These are phyloP conservation scores for Lanius ludovicianus DNA, from an alignment of 2,113 vertebrate species.

Conservation along the genomic window DNA sequence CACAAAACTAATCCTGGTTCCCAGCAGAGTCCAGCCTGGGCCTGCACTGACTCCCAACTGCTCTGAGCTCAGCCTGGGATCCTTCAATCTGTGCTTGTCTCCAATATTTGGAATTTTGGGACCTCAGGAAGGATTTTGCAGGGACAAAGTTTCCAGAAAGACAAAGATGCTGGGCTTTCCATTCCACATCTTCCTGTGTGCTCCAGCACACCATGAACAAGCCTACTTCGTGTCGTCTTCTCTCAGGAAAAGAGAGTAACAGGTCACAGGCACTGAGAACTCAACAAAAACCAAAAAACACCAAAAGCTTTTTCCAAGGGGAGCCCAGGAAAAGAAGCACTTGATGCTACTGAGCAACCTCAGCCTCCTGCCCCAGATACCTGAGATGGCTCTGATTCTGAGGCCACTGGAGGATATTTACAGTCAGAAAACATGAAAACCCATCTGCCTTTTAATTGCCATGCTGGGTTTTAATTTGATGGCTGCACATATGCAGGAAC, in stretches of 20 bases:
- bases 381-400: neutral
- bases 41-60: neutral
- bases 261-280: neutral
- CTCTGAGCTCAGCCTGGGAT: neutral
- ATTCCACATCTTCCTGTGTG: neutral
- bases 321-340: neutral
- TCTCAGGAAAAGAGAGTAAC: neutral
- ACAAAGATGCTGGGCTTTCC: neutral
- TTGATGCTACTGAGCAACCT: neutral
- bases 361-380: neutral
- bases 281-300: neutral
- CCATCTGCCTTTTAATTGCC: slow-evolving; percentile 43
- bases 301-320: neutral
- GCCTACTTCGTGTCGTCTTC: neutral
- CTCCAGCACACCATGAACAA: neutral
- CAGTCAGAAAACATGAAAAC: neutral
- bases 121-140: neutral
- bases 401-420: slow-evolving; percentile 7
- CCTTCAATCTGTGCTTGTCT: neutral
- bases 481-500: neutral
- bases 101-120: neutral
- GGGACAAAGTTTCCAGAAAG: neutral
- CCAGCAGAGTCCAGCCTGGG: accelerated
- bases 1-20: neutral
- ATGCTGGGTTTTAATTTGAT: neutral